A percentile compares a stretch with the other conserved stretches of the same genome.
Evolutionary conservation across 2,797 vertebrate species (phyloP).

Genomic region (Rallus crepitans): DNA sequence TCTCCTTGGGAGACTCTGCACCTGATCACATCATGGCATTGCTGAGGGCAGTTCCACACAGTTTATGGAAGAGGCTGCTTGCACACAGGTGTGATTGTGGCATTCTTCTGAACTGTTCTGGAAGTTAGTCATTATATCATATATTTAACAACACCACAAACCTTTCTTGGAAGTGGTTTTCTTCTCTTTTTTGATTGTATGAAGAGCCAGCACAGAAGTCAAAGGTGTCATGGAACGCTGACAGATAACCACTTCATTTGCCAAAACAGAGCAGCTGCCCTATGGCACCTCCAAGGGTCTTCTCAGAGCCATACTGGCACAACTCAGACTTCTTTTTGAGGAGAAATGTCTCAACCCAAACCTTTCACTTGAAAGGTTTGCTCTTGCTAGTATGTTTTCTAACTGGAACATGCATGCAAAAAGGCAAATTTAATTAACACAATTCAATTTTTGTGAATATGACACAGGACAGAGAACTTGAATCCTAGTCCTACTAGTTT

Average conservation of each 20-base stretch:
- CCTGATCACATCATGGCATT: neutral
- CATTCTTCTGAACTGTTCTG: neutral
- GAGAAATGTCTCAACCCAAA: neutral
- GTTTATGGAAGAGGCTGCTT: neutral
- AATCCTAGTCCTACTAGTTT: neutral
- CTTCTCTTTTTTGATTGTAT: neutral
- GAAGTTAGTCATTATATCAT: neutral
- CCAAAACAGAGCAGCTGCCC: neutral
- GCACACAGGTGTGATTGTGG: neutral
- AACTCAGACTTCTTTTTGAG: neutral
- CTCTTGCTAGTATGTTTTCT: neutral
- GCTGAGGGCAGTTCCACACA: neutral
- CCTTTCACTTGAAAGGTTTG: neutral
- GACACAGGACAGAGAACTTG: neutral
- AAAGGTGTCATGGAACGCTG: neutral
- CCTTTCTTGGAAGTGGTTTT: neutral
- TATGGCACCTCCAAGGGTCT: neutral
- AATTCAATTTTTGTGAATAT: neutral
- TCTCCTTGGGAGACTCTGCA: neutral
- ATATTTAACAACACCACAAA: neutral
- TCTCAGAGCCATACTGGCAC: neutral
- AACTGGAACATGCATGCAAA: neutral
- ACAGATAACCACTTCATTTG: neutral
- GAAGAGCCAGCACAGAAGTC: neutral
- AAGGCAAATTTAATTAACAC: neutral